Evolutionary conservation across 1,140 invertebrate genomes (phyloP).

Genomic region (Achatina immaculata): DNA sequence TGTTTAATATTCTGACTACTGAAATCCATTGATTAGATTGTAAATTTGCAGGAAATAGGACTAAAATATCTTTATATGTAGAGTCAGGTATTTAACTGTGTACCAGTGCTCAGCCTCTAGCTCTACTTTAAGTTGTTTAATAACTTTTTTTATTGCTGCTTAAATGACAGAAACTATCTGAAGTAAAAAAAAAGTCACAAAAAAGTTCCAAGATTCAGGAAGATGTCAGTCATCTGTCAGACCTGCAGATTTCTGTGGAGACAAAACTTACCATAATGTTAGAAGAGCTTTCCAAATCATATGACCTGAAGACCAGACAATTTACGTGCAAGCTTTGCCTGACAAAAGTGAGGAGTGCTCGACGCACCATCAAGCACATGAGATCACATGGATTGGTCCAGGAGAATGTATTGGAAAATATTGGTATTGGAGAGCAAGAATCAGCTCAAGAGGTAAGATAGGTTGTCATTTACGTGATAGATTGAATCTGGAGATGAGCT

Average conservation of each 20-base stretch:
- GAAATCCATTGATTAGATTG: too few species aligned
- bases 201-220: background rate
- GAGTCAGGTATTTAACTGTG: too few species aligned
- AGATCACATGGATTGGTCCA: slow-evolving; percentile 19
- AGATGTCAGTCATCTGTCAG: background rate
- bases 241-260: slow-evolving; percentile 1
- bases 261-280: background rate
- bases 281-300: background rate
- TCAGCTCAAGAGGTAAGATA: background rate
- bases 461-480: too few species aligned
- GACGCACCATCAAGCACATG: slow-evolving; percentile 32
- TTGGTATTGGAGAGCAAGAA: slow-evolving; percentile 39
- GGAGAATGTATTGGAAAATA: slow-evolving; percentile 31
- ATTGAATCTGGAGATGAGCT: background rate
- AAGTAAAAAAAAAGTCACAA: background rate
- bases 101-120: too few species aligned
- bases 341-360: background rate
- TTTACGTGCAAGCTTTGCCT: slow-evolving; percentile 25
- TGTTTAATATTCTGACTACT: too few species aligned
- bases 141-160: too few species aligned
- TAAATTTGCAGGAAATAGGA: too few species aligned
- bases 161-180: background rate
- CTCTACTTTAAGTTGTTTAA: too few species aligned
- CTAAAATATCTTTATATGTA: too few species aligned
- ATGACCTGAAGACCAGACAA: background rate